phyloP scores from a whole-genome alignment of 2,113 vertebrate genomes.

The Hemiscyllium ocellatum region DNA sequence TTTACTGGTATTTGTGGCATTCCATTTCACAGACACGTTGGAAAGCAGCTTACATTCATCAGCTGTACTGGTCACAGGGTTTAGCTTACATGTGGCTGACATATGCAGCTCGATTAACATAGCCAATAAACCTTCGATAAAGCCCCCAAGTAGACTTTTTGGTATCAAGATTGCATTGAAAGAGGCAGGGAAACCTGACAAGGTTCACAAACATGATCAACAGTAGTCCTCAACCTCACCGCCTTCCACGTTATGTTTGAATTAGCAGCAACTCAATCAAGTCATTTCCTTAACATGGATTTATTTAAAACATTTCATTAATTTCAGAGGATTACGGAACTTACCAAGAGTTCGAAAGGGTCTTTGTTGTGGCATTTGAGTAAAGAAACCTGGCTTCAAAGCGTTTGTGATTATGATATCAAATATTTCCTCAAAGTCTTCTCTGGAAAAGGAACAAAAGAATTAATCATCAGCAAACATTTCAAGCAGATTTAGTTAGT shows the following conservation, averaged over 20 bases:
- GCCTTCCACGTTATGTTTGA: not conserved
- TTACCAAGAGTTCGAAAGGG: slow-evolving; percentile 83
- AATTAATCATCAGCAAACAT: not conserved
- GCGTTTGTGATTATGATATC: slow-evolving; percentile 92
- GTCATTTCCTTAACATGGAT: not conserved
- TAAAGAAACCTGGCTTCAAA: slow-evolving; percentile 93
- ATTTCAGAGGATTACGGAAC: slow-evolving; percentile 41
- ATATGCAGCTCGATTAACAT: not conserved
- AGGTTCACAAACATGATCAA: not conserved
- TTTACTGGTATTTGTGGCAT: not conserved
- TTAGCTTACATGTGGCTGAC: not conserved
- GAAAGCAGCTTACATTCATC: not conserved
- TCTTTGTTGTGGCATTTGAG: slow-evolving; percentile 76
- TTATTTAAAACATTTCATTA: not conserved
- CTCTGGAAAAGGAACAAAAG: slow-evolving; percentile 56
- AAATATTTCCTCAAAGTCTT: slow-evolving; percentile 84
- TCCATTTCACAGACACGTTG: not conserved
- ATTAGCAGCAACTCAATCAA: not conserved
- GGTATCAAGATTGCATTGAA: not conserved
- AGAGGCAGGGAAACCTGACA: not conserved
- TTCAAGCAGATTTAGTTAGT: not conserved
- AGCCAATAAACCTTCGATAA: not conserved
- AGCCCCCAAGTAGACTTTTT: not conserved
- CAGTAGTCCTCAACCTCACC: not conserved
- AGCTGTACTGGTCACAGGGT: not conserved